Conservation (phyloP, 2,888 invertebrate species). For the Labia minor region DNA sequence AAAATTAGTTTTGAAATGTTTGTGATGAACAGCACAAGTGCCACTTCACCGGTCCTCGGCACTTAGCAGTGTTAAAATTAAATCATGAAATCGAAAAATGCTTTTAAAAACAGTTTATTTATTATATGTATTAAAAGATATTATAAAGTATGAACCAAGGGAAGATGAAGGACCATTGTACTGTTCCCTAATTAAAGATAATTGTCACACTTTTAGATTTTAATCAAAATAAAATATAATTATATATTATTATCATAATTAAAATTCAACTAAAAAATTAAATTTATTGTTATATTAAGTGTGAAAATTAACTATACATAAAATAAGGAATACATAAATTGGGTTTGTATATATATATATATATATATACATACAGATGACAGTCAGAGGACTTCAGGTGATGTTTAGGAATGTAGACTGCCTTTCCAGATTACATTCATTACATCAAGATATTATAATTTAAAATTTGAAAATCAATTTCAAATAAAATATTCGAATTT, state of each 20-base stretch:
- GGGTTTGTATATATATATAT: no score
- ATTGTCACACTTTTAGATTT: neutral
- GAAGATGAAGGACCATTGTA: conserved; percentile 26
- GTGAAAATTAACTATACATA: conserved; percentile 5
- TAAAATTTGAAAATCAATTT: neutral
- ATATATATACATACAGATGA: conserved; percentile 20
- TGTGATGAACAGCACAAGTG: conserved; percentile 27
- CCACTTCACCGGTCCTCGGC: conserved; percentile 40
- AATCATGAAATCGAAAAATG: neutral
- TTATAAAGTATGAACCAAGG: neutral
- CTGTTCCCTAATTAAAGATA: conserved; percentile 23
- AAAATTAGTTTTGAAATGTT: conserved; percentile 15
- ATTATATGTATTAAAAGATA: conserved; percentile 2
- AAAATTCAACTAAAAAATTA: neutral
- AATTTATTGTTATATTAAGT: neutral
- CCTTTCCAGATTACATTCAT: neutral
- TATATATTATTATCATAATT: no score
- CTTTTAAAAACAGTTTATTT: conserved; percentile 13
- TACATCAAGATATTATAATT: neutral
- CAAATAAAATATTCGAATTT: neutral
- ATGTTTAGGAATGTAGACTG: conserved; percentile 4
- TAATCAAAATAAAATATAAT: no score
- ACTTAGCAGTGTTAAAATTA: conserved; percentile 39
- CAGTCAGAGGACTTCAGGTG: conserved; percentile 21
- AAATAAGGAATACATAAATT: neutral